phyloP scores from a whole-genome alignment of 2,113 vertebrate species.

The Archocentrus centrarchus region DNA sequence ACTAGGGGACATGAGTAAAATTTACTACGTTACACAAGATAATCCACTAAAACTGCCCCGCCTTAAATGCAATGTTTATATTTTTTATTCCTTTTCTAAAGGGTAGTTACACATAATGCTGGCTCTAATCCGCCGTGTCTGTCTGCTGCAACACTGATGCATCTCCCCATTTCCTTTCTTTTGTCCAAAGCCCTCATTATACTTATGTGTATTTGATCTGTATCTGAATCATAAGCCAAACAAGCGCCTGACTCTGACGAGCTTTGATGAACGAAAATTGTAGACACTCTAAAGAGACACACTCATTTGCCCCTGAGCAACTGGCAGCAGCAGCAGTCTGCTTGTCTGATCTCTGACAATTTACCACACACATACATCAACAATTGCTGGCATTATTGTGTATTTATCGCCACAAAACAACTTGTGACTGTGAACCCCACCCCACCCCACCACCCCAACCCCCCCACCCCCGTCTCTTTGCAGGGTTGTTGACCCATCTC shows the following conservation, averaged over 20 bases:
- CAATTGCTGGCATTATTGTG: conserved; percentile 46
- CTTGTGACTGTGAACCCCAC: not conserved
- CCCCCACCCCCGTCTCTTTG: not conserved
- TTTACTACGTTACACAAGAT: conserved; percentile 11
- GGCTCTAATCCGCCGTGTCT: conserved; percentile 49
- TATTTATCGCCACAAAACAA: conserved; percentile 48
- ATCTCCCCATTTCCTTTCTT: conserved; percentile 61
- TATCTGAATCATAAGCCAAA: conserved; percentile 68
- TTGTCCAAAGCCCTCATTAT: conserved; percentile 67
- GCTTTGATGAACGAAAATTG: conserved; percentile 70
- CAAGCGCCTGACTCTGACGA: conserved; percentile 46
- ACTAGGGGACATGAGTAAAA: conserved; percentile 24
- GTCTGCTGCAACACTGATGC: conserved; percentile 33
- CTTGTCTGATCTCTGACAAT: conserved; percentile 59
- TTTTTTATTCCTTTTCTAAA: conserved; percentile 16
- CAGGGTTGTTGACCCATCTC: conserved; percentile 41
- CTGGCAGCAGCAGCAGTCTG: conserved; percentile 61
- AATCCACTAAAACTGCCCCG: conserved; percentile 29
- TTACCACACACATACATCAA: conserved; percentile 68
- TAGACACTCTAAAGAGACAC: conserved; percentile 54
- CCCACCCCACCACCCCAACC: not conserved
- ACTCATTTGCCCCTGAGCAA: conserved; percentile 60
- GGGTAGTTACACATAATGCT: conserved; percentile 32
- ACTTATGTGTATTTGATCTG: conserved; percentile 61
- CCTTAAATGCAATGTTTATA: conserved; percentile 7